A percentile compares a stretch with the other conserved stretches of the same genome.
Evolutionary conservation across 92 coral and sea anemone species (phyloP).

Genomic region (Bergia sp.): DNA sequence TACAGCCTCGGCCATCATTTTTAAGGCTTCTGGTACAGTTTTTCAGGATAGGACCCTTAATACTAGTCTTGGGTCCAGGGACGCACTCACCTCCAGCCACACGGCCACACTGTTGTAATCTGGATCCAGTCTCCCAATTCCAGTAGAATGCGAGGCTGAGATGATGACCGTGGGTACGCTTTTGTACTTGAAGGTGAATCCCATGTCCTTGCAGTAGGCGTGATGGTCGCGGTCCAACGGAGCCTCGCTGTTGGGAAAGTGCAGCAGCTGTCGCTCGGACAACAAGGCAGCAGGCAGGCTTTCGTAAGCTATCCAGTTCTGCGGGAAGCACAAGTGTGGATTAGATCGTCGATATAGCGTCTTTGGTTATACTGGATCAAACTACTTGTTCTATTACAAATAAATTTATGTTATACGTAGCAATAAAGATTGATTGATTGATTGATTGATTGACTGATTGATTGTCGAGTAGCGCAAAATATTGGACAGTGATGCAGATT

Average conservation of each 20-base stretch:
- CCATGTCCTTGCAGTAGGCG: conserved; percentile 37
- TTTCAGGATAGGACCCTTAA: not conserved
- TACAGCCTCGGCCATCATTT: no score
- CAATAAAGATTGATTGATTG: no score
- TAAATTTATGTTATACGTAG: no score
- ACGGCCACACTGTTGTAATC: conserved; percentile 71
- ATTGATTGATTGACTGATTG: no score
- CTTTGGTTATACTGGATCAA: not conserved
- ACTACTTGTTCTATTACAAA: no score
- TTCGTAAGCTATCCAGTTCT: conserved; percentile 26
- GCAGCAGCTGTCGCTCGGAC: conserved; percentile 7
- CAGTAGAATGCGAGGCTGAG: conserved; percentile 60
- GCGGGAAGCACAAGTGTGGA: no score
- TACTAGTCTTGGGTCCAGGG: not conserved
- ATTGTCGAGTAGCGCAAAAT: no score
- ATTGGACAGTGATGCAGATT: no score
- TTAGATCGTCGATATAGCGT: no score
- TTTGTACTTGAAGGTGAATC: conserved; percentile 36
- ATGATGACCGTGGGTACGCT: conserved; percentile 66
- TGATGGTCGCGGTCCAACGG: conserved; percentile 19
- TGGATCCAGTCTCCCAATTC: conserved; percentile 48
- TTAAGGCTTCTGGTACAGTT: no score
- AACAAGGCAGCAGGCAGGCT: not conserved
- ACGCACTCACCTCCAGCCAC: conserved; percentile 64
- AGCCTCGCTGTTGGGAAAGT: conserved; percentile 32